These are phyloP conservation scores for Trypoxylon attenuatum DNA, from an alignment of 2,888 invertebrate species.

Conservation along the genomic window DNA sequence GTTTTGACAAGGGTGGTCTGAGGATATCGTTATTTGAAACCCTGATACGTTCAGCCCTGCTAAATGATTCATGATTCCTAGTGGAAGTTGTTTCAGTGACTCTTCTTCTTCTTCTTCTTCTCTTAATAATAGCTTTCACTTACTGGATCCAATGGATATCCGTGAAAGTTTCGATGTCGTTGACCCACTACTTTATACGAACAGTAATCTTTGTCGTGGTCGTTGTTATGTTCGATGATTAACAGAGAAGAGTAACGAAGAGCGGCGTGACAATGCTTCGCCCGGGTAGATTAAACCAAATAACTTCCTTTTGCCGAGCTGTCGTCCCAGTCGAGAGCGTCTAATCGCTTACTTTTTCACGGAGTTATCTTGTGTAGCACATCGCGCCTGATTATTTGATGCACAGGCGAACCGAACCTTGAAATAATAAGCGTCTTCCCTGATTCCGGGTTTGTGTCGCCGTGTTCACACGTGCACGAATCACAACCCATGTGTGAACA, in stretches of 20 bases:
- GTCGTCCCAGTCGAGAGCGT: slow-evolving; percentile 35
- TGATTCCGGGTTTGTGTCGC: slow-evolving; percentile 65
- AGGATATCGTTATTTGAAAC: slow-evolving; percentile 56
- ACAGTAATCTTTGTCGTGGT: too few species aligned
- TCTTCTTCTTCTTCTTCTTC: too few species aligned
- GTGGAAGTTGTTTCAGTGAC: not conserved
- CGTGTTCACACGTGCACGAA: slow-evolving; percentile 53
- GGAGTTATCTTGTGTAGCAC: slow-evolving; percentile 62
- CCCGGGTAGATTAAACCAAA: slow-evolving; percentile 45
- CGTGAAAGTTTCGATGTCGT: not conserved
- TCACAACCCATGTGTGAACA: slow-evolving; percentile 64
- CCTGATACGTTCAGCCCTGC: slow-evolving; percentile 44
- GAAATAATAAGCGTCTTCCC: slow-evolving; percentile 68
- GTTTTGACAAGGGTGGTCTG: slow-evolving; percentile 59
- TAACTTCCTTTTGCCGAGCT: slow-evolving; percentile 39
- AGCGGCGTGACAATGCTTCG: slow-evolving; percentile 38
- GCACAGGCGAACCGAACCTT: slow-evolving; percentile 63
- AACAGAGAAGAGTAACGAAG: slow-evolving; percentile 30
- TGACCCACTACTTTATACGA: not conserved
- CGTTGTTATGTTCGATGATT: not conserved
- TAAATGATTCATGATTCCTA: slow-evolving; percentile 56
- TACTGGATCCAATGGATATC: slow-evolving; percentile 10
- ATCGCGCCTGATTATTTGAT: slow-evolving; percentile 61
- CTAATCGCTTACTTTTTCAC: slow-evolving; percentile 58
- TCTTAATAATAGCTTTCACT: slow-evolving; percentile 30